A percentile compares a stretch with the other conserved stretches of the same genome.
Conservation (phyloP, 2,888 invertebrate species). For the Onthophagus sagittarius region DNA sequence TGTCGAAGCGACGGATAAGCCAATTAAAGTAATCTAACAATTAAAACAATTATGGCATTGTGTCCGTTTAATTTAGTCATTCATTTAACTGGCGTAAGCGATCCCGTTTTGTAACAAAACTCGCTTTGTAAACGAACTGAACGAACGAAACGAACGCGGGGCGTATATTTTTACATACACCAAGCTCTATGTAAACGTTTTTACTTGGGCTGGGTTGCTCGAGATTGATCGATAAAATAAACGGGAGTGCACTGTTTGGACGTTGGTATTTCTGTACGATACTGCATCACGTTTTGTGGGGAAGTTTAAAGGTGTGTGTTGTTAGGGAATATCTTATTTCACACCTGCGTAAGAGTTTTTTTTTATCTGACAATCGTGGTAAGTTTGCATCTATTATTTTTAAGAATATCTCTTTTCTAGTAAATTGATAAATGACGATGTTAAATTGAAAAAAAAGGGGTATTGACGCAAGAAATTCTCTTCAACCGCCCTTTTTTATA, state of each 20-base stretch:
- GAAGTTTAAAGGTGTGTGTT: neutral
- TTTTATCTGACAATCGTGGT: constrained; percentile 14
- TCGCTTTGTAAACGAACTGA: neutral
- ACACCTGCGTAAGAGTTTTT: neutral
- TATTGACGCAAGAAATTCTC: too few relatives aligned
- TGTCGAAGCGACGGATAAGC: neutral
- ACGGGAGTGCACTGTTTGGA: neutral
- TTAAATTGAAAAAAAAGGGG: too few relatives aligned
- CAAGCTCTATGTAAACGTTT: neutral
- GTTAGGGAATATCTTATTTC: neutral
- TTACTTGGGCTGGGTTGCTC: neutral
- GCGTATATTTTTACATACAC: neutral
- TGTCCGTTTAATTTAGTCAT: neutral
- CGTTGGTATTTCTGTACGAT: neutral
- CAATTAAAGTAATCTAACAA: neutral
- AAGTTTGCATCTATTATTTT: constrained; percentile 16
- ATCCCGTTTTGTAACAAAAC: neutral
- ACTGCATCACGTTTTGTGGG: neutral
- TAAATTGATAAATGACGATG: too few relatives aligned
- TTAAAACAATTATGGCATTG: neutral
- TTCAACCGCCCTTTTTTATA: too few relatives aligned
- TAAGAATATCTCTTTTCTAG: too few relatives aligned
- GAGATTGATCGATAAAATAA: neutral
- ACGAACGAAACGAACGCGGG: neutral
- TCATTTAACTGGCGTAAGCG: neutral